Base-by-base conservation (phyloP, 2,797 vertebrate genomes). In the Leptodactylus fallax region DNA sequence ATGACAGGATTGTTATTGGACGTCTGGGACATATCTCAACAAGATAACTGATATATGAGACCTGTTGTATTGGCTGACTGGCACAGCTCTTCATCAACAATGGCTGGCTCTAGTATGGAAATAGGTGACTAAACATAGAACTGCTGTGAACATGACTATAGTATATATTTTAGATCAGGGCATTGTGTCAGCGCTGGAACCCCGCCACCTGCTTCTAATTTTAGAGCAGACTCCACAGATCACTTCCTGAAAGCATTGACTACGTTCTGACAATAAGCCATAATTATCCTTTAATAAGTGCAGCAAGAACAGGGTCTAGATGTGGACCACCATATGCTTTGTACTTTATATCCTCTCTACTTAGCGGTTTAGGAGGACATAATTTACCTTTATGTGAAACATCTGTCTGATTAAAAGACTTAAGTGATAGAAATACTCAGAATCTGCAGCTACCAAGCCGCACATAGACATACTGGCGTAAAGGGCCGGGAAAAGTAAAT, bases 171-270 rank as follows among this genome's bases (percentile, higher is more conserved):
- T 61, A 72, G 65, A 79, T 72, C 23, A 91, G 21, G 86, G 90
- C 77, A 6, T 89, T 77, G 78, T 76, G 67, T 93, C 9, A 82
- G 14, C 82, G 88, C 85, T 91, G 91, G 89, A 69, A 1, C 85
- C 88, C 91, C 85, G 90, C 77, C 90, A 91, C 81, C 91, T 92
- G 92, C 69, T 91, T 92, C 94, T 94, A 94, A 94, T 93, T 93
- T 94, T 94, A 95, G 93, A 91, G 88, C 61, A 90, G 79, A 91
- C 71, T 8, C 85, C 93, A 87, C 80, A 76, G 65, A 87, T 92
- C 90, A 87, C 91, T 92, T 95, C 92, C 94, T 92, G 92, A 81
- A 92, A 90, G 90, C 91, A 90, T 90, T 91, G 72, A 86, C 90
- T 90, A 86, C 90, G 58, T 6, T 51, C 47, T 19, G 83, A 74